These are phyloP conservation scores for Clepsis dumicolana DNA, from an alignment of 2,888 invertebrate species.

Conservation along the genomic window DNA sequence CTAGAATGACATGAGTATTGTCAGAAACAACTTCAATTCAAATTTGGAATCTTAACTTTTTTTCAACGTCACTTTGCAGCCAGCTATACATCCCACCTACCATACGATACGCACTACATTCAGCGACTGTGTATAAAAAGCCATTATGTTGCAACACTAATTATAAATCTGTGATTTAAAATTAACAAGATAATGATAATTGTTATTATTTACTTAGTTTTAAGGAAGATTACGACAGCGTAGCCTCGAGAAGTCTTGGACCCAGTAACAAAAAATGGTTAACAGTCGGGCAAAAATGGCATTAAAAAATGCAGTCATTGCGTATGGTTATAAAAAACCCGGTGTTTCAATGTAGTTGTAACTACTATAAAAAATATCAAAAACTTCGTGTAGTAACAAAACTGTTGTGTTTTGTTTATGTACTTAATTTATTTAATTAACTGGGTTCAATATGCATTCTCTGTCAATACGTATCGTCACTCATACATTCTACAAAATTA, in stretches of 20 bases:
- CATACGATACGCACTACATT: constrained; percentile 75
- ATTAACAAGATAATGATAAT: constrained; percentile 53
- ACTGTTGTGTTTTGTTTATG: not conserved
- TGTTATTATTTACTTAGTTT: constrained; percentile 32
- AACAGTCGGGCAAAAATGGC: constrained; percentile 21
- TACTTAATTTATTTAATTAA: constrained; percentile 7
- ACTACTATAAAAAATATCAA: not conserved
- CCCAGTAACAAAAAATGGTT: constrained; percentile 39
- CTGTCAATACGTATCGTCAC: constrained; percentile 10
- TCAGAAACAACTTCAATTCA: constrained; percentile 30
- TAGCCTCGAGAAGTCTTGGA: constrained; percentile 38
- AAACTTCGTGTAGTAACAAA: not conserved
- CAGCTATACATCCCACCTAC: constrained; percentile 72
- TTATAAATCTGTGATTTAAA: constrained; percentile 62
- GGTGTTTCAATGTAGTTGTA: constrained; percentile 9
- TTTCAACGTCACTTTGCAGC: constrained; percentile 66
- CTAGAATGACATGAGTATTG: constrained; percentile 18
- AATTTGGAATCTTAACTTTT: constrained; percentile 34
- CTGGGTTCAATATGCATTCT: constrained; percentile 27
- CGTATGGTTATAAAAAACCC: constrained; percentile 10
- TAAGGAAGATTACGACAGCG: constrained; percentile 41
- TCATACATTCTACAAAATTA: constrained; percentile 14
- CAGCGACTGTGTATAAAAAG: constrained; percentile 79
- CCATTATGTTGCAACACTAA: constrained; percentile 72
- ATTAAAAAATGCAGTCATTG: constrained; percentile 16